phyloP scores from a whole-genome alignment of 2,113 vertebrate genomes.

The Gulo gulo region DNA sequence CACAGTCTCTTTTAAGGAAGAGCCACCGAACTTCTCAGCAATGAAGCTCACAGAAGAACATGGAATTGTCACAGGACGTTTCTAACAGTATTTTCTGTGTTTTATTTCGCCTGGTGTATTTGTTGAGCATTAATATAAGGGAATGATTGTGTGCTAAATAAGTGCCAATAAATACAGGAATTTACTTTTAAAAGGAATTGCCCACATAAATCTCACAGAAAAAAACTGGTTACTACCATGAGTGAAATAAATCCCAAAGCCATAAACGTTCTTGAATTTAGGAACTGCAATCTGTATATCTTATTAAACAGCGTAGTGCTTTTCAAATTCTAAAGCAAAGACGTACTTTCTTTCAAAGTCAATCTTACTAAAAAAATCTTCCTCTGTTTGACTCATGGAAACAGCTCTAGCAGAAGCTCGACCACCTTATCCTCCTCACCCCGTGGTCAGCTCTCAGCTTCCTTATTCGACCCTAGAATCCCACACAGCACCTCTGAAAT shows the following conservation, averaged over 20 bases:
- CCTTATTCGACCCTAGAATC: background rate
- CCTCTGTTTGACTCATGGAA: background rate
- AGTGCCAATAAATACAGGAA: background rate
- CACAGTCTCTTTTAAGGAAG: background rate
- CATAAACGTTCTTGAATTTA: background rate
- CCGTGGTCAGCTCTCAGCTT: background rate
- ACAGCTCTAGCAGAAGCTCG: background rate
- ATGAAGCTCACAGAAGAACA: background rate
- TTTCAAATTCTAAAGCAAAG: constrained; percentile 2
- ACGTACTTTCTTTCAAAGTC: background rate
- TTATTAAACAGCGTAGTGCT: background rate
- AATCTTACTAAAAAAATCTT: background rate
- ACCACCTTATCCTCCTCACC: background rate
- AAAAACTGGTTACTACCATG: background rate
- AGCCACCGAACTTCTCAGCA: background rate
- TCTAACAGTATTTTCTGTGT: background rate
- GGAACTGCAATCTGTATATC: background rate
- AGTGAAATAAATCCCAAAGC: background rate
- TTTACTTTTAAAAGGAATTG: background rate
- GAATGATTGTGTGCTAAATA: background rate
- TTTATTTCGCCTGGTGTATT: background rate
- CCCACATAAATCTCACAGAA: background rate
- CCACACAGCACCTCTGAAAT: background rate
- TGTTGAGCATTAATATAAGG: background rate
- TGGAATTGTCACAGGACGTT: background rate